Percentiles rank a stretch among this genome's conserved stretches.
Conservation (phyloP, 1,140 invertebrate genomes). For the Glossosoma conforme region DNA sequence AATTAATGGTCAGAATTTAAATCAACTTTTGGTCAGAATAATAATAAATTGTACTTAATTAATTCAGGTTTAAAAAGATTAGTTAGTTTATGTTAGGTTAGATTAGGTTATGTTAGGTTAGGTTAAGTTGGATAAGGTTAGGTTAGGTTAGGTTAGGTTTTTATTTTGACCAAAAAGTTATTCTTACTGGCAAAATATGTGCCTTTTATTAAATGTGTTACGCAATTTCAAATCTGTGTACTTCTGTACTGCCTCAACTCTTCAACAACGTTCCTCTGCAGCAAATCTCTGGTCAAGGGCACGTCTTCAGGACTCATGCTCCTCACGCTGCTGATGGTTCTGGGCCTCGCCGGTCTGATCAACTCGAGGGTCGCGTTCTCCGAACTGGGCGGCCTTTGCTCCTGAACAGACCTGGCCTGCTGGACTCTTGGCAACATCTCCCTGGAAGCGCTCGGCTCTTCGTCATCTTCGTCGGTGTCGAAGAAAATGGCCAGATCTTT, state of each 20-base stretch:
- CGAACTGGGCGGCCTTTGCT: neutral
- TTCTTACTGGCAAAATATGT: too few relatives aligned
- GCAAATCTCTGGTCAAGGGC: slow-evolving; percentile 16
- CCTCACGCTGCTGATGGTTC: slow-evolving; percentile 10
- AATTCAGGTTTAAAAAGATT: too few relatives aligned
- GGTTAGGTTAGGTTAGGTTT: too few relatives aligned
- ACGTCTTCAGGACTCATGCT: slow-evolving; percentile 12
- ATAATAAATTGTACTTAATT: too few relatives aligned
- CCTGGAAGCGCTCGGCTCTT: neutral
- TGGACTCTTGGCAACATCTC: neutral
- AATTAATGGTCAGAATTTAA: too few relatives aligned
- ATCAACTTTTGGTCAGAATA: too few relatives aligned
- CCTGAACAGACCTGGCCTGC: neutral
- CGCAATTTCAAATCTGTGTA: slow-evolving; percentile 8
- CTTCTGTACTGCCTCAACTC: slow-evolving; percentile 16
- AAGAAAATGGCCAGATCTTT: slow-evolving; percentile 17
- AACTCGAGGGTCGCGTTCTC: slow-evolving; percentile 1
- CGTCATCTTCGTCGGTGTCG: slow-evolving; percentile 11
- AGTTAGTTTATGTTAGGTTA: too few relatives aligned
- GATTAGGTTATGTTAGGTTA: too few relatives aligned
- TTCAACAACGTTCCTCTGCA: slow-evolving; percentile 16
- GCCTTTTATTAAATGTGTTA: too few relatives aligned
- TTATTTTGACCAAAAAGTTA: too few relatives aligned
- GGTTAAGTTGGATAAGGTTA: too few relatives aligned
- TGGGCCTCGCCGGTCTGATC: slow-evolving; percentile 11